Evolutionary conservation across 2,797 vertebrate species (phyloP).

Genomic region (Benthosema pterotum): DNA sequence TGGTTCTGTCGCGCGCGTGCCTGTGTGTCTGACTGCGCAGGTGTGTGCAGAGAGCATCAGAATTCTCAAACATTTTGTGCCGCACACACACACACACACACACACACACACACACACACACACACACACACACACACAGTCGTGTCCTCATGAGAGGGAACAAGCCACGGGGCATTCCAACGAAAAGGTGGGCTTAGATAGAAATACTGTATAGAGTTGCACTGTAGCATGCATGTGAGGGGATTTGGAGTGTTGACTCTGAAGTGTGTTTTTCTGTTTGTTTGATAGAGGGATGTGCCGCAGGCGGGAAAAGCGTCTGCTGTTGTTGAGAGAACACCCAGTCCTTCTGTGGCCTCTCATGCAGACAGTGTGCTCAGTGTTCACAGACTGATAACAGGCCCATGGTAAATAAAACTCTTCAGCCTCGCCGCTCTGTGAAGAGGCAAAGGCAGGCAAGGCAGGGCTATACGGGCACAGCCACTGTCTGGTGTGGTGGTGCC

Average conservation of each 20-base stretch:
- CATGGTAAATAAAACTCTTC: constrained; percentile 95
- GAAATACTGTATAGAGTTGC: constrained; percentile 71
- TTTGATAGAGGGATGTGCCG: constrained; percentile 80
- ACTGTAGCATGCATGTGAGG: constrained; percentile 54
- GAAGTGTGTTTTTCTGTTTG: constrained; percentile 57
- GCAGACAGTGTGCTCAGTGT: constrained; percentile 89
- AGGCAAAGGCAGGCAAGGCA: too few species aligned
- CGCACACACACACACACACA: too few species aligned
- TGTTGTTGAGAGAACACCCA: constrained; percentile 89
- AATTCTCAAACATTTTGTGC: not conserved
- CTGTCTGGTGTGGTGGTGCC: constrained; percentile 67
- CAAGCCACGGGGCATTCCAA: constrained; percentile 71
- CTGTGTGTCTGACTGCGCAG: constrained; percentile 4
- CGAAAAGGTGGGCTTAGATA: constrained; percentile 75
- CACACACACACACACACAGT: too few species aligned
- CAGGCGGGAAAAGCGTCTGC: constrained; percentile 83
- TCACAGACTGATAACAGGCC: constrained; percentile 93
- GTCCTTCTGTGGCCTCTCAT: constrained; percentile 92
- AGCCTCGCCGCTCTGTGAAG: constrained; percentile 77
- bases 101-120: too few species aligned
- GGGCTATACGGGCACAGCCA: constrained; percentile 60
- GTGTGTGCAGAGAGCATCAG: not conserved
- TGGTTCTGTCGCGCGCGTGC: too few species aligned
- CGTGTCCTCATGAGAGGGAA: constrained; percentile 66
- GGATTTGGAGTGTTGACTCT: constrained; percentile 73